These are phyloP conservation scores for Rhorus exstirpatorius DNA, from an alignment of 2,888 invertebrate genomes.

Conservation along the genomic window DNA sequence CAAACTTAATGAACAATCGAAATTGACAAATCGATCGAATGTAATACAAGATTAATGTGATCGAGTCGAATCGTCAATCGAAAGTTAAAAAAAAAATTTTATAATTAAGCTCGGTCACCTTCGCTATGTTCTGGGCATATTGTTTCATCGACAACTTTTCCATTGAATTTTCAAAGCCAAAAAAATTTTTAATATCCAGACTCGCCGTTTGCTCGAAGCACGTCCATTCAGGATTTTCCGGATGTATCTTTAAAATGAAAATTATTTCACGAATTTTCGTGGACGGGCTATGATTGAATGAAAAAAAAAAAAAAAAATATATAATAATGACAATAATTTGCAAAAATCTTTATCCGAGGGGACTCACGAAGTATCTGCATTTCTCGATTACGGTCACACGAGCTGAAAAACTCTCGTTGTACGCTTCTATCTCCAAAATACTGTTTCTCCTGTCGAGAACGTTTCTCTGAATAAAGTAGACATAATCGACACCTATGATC, in stretches of 20 bases:
- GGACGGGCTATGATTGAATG: not conserved
- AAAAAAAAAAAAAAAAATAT: not conserved
- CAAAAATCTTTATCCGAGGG: no score
- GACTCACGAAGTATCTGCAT: conserved; percentile 94
- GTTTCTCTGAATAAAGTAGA: conserved; percentile 97
- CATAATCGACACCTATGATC: conserved; percentile 97
- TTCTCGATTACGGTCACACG: conserved; percentile 95
- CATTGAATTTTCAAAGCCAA: conserved; percentile 97
- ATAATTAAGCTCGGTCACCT: conserved; percentile 82
- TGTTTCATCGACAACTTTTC: conserved; percentile 99
- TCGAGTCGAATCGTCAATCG: no score
- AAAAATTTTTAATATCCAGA: conserved; percentile 97
- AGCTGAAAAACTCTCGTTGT: conserved; percentile 95
- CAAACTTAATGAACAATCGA: not conserved
- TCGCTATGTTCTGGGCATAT: conserved; percentile 95
- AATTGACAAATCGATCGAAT: conserved; percentile 10
- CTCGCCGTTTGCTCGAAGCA: conserved; percentile 98
- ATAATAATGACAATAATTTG: not conserved
- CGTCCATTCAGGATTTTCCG: conserved; percentile 97
- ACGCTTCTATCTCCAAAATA: conserved; percentile 95
- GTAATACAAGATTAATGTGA: no score
- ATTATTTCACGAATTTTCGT: not conserved
- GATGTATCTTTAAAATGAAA: conserved; percentile 91
- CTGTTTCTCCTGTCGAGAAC: conserved; percentile 92
- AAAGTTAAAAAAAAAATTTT: no score